Conservation (phyloP, 92 coral and sea anemone genomes). For the Epizoanthus fatuus region DNA sequence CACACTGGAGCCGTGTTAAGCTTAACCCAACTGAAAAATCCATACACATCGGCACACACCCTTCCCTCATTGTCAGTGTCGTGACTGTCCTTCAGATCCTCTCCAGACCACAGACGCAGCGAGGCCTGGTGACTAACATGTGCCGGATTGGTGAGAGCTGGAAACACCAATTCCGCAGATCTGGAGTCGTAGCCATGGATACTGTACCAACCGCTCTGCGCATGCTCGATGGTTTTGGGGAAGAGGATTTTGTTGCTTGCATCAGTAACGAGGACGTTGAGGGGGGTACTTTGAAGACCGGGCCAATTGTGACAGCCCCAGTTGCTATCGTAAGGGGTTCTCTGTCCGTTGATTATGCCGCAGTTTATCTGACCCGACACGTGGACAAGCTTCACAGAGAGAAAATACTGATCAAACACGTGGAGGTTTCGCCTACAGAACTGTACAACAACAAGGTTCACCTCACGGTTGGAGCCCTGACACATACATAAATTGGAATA, state of each 20-base stretch:
- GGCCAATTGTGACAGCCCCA: conserved; percentile 50
- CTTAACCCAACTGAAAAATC: conserved; percentile 22
- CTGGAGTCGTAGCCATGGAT: conserved; percentile 3
- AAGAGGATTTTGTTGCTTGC: conserved; percentile 33
- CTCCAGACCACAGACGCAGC: conserved; percentile 69
- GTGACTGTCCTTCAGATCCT: conserved; percentile 59
- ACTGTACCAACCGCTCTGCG: neutral
- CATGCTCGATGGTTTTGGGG: conserved; percentile 22
- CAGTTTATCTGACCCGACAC: conserved; percentile 44
- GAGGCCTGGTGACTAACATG: neutral
- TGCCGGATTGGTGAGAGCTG: neutral
- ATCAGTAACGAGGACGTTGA: conserved; percentile 43
- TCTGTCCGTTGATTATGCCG: conserved; percentile 5
- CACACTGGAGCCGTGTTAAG: conserved; percentile 16
- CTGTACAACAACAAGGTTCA: too few relatives aligned
- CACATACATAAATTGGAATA: too few relatives aligned
- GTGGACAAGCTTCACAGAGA: conserved; percentile 48
- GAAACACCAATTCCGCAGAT: neutral
- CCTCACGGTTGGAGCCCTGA: too few relatives aligned
- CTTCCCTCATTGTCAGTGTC: conserved; percentile 63
- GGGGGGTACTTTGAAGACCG: conserved; percentile 13
- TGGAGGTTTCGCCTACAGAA: too few relatives aligned
- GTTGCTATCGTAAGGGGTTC: conserved; percentile 32
- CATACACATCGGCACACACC: conserved; percentile 80
- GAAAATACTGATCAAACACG: neutral